phyloP scores from a whole-genome alignment of 2,797 vertebrate genomes.

The Malurus splendens region DNA sequence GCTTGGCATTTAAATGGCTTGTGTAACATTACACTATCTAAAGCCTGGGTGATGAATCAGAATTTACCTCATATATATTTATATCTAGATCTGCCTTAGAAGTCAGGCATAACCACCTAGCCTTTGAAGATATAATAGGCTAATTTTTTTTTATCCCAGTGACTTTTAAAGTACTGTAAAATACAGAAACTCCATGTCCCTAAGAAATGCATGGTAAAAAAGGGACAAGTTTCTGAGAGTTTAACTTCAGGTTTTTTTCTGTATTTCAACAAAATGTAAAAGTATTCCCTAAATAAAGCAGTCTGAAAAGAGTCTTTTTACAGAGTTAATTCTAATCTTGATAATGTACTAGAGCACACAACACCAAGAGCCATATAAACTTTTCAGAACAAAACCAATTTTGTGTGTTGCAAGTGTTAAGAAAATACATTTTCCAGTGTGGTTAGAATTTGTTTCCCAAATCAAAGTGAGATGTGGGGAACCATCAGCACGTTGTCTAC shows the following conservation, averaged over 20 bases:
- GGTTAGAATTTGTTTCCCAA: neutral
- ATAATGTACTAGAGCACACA: neutral
- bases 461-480: neutral
- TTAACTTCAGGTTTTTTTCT: neutral
- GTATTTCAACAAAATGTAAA: neutral
- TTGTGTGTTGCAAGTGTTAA: neutral
- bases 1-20: neutral
- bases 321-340: neutral
- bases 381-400: neutral
- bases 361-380: neutral
- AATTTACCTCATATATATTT: neutral
- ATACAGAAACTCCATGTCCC: neutral
- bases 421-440: neutral
- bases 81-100: neutral
- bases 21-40: neutral
- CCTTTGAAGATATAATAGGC: neutral
- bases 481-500: neutral
- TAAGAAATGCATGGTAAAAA: neutral
- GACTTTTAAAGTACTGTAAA: neutral
- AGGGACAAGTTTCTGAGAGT: neutral
- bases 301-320: neutral
- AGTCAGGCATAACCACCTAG: neutral
- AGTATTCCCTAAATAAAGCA: neutral
- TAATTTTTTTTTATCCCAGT: neutral
- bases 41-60: neutral